These are phyloP conservation scores for Pelodytes ibericus DNA, from an alignment of 2,797 vertebrate genomes.

Conservation along the genomic window DNA sequence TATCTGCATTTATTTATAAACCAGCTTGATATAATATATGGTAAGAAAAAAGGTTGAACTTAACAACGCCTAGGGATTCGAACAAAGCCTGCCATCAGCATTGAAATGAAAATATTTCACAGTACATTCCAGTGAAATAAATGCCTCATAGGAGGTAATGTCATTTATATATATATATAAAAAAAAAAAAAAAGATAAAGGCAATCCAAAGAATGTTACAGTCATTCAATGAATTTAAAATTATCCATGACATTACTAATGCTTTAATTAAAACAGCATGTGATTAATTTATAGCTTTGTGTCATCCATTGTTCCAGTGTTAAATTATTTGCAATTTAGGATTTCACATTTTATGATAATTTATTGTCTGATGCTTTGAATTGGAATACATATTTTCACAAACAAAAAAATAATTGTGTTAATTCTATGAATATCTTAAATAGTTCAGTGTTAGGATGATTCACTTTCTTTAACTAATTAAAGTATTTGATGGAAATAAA, in stretches of 20 bases:
- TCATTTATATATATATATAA: too few relatives aligned
- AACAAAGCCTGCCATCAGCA: slow-evolving; percentile 39
- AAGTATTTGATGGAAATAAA: too few relatives aligned
- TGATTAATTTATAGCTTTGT: slow-evolving; percentile 30
- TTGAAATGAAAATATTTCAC: slow-evolving; percentile 33
- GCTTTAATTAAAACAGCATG: slow-evolving; percentile 32
- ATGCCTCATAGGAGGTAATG: slow-evolving; percentile 24
- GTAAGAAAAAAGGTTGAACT: slow-evolving; percentile 14
- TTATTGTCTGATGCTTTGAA: background rate
- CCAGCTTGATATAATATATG: slow-evolving; percentile 13
- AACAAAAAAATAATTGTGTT: background rate
- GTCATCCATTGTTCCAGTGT: slow-evolving; percentile 6
- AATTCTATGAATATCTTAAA: too few relatives aligned
- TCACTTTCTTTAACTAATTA: too few relatives aligned
- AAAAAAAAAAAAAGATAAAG: slow-evolving; percentile 33
- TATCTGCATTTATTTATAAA: background rate
- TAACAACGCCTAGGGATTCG: slow-evolving; percentile 3
- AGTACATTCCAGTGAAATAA: slow-evolving; percentile 29
- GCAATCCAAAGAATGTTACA: slow-evolving; percentile 21
- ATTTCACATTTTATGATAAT: background rate
- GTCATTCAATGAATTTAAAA: slow-evolving; percentile 9
- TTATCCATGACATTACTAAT: slow-evolving; percentile 27
- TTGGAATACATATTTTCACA: too few relatives aligned
- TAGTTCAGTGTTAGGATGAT: too few relatives aligned
- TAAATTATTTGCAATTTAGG: background rate